Conservation (phyloP, 2,797 vertebrate genomes). For the Premnoplex brunnescens region DNA sequence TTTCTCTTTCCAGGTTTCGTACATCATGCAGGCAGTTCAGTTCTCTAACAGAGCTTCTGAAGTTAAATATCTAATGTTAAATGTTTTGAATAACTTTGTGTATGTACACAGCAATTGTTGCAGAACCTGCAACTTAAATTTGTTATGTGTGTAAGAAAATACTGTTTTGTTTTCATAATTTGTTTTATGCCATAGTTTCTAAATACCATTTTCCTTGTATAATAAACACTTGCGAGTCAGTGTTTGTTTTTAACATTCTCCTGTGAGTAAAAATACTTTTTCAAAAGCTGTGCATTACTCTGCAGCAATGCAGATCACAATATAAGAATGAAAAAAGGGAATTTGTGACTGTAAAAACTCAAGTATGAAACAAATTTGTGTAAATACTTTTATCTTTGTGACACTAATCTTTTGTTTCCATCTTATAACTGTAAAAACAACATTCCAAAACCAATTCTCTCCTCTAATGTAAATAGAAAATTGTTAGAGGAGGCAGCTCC, state of each 20-base stretch:
- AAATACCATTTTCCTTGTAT: constrained; percentile 12
- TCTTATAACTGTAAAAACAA: background rate
- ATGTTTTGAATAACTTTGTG: background rate
- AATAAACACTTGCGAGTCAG: background rate
- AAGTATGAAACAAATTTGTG: background rate
- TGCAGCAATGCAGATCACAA: background rate
- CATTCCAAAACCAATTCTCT: background rate
- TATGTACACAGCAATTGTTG: background rate
- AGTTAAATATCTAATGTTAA: background rate
- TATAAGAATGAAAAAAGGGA: background rate
- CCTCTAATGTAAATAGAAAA: background rate
- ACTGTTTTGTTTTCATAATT: background rate
- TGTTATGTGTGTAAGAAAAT: background rate
- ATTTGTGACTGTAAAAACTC: background rate
- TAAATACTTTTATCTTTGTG: background rate
- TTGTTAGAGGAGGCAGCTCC: background rate
- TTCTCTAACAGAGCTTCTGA: background rate
- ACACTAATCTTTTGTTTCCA: background rate
- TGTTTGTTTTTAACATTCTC: background rate
- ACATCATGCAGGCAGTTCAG: background rate
- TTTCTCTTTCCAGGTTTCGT: background rate
- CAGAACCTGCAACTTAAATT: background rate
- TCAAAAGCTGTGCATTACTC: background rate
- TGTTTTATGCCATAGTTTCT: background rate
- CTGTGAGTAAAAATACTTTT: background rate